Evolutionary conservation across 2,888 invertebrate genomes (phyloP).

Genomic region (Mythimna lalbum): DNA sequence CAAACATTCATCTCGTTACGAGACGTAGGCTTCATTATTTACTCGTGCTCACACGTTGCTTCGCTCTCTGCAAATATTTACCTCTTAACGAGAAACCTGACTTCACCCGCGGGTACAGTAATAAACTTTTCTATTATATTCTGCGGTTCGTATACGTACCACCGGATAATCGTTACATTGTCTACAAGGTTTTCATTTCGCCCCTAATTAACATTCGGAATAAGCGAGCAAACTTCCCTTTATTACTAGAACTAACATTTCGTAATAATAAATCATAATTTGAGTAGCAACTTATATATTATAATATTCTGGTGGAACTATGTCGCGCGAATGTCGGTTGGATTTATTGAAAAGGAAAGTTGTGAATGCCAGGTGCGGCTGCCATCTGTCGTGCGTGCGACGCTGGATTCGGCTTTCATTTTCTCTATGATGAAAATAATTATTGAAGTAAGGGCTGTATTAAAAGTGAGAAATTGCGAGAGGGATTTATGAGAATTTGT

Average conservation of each 20-base stretch:
- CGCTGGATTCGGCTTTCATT: conserved; percentile 71
- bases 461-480: conserved; percentile 63
- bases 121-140: conserved; percentile 87
- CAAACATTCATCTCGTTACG: conserved; percentile 88
- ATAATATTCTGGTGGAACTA: conserved; percentile 61
- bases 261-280: conserved; percentile 67
- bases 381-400: conserved; percentile 73
- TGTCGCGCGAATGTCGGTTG: conserved; percentile 65
- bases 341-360: conserved; percentile 84
- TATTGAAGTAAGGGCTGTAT: conserved; percentile 69
- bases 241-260: conserved; percentile 60
- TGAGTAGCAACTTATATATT: conserved; percentile 41
- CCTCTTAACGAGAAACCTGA: conserved; percentile 87
- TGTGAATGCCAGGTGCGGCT: conserved; percentile 76
- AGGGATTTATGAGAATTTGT: conserved; percentile 62
- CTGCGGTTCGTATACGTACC: conserved; percentile 74
- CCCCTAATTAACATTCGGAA: conserved; percentile 74
- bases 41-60: conserved; percentile 83
- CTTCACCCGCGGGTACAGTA: conserved; percentile 83
- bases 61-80: conserved; percentile 85
- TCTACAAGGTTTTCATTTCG: conserved; percentile 67
- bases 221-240: conserved; percentile 56
- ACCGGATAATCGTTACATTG: conserved; percentile 66
- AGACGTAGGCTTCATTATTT: conserved; percentile 87
- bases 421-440: conserved; percentile 73